phyloP scores from a whole-genome alignment of 2,797 vertebrate species.

The Acridotheres tristis region DNA sequence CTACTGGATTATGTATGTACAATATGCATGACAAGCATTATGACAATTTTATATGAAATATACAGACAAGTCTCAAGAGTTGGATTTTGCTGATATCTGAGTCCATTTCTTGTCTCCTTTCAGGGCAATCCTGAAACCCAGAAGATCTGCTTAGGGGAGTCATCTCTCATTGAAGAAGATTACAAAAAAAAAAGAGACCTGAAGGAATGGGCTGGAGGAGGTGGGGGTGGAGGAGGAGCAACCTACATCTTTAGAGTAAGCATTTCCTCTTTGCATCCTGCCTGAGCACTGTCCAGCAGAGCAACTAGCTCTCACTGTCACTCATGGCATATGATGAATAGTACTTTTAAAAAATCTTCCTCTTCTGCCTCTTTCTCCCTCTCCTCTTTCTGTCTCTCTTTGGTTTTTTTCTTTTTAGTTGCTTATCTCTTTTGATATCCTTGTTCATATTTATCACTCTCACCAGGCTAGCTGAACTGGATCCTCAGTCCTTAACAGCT shows the following conservation, averaged over 20 bases:
- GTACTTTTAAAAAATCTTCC: neutral
- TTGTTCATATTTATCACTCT: neutral
- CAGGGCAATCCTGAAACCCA: conserved; percentile 84
- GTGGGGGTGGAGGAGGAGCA: conserved; percentile 90
- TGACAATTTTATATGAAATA: neutral
- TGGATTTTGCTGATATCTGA: neutral
- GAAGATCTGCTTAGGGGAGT: conserved; percentile 88
- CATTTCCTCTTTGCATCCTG: neutral
- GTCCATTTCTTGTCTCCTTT: neutral
- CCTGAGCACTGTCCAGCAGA: neutral
- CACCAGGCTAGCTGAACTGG: neutral
- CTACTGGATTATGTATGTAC: neutral
- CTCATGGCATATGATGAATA: neutral
- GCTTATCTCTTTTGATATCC: neutral
- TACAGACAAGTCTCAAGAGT: neutral
- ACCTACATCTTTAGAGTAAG: conserved; percentile 88
- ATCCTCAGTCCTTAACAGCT: neutral
- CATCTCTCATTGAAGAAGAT: conserved; percentile 84
- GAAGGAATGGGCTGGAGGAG: conserved; percentile 86
- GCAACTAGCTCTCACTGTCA: neutral
- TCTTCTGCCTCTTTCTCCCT: no score
- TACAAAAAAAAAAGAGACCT: conserved; percentile 58
- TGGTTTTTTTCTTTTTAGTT: neutral
- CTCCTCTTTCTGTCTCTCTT: neutral
- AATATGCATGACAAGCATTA: neutral